These are phyloP conservation scores for Columbina picui DNA, from an alignment of 2,113 vertebrate species.

Conservation along the genomic window DNA sequence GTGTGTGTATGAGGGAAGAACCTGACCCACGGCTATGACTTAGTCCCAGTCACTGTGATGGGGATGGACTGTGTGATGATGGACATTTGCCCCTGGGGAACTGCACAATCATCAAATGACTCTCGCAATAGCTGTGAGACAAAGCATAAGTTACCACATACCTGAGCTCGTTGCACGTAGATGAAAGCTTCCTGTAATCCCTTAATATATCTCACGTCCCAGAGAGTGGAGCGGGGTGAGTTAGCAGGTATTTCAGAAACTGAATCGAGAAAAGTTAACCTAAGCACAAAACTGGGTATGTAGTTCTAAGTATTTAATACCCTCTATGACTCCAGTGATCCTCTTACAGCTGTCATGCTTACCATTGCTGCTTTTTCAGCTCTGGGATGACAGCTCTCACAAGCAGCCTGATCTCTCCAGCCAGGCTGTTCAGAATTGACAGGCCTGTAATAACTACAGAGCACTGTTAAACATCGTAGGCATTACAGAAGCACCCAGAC, in stretches of 20 bases:
- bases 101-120: neutral
- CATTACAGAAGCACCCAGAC: neutral
- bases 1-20: neutral
- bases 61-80: neutral
- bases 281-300: neutral
- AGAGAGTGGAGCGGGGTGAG: neutral
- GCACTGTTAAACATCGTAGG: neutral
- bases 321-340: neutral
- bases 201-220: neutral
- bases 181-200: constrained; percentile 43
- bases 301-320: constrained; percentile 11
- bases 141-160: neutral
- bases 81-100: neutral
- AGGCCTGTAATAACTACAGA: neutral
- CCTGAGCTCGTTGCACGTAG: neutral
- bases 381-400: neutral
- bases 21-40: neutral
- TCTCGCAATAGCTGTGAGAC: neutral
- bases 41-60: neutral
- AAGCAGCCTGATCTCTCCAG: neutral
- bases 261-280: neutral
- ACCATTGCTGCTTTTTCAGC: neutral
- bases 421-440: neutral
- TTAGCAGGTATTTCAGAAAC: neutral
- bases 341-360: neutral